Evolutionary conservation across 1,140 invertebrate genomes (phyloP).

Genomic region (Drosophila cardini): DNA sequence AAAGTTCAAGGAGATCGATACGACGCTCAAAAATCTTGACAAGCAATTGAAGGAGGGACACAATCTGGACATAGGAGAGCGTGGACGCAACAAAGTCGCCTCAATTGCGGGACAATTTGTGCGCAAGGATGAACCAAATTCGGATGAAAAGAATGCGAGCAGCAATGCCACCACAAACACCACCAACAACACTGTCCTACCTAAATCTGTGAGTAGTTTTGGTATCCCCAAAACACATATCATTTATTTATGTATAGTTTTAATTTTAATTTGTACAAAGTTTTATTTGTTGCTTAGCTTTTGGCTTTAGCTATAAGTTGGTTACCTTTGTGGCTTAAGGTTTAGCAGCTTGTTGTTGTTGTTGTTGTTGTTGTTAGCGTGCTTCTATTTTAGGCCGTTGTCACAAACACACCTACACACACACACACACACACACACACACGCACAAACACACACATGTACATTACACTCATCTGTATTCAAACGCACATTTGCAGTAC

Average conservation of each 20-base stretch:
- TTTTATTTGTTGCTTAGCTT: conserved; percentile 33
- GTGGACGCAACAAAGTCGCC: conserved; percentile 94
- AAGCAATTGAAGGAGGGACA: conserved; percentile 92
- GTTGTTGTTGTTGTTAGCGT: conserved; percentile 37
- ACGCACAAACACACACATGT: conserved; percentile 24
- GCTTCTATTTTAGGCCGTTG: conserved; percentile 46
- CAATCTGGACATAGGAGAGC: conserved; percentile 87
- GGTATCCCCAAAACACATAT: conserved; percentile 41
- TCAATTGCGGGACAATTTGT: conserved; percentile 92
- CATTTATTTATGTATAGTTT: conserved; percentile 11
- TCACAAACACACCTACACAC: conserved; percentile 29
- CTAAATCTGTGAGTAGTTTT: conserved; percentile 88
- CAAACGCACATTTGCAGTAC: conserved; percentile 30
- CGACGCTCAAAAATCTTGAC: conserved; percentile 91
- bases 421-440: conserved; percentile 21
- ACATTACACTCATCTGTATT: conserved; percentile 43
- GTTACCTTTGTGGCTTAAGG: conserved; percentile 15
- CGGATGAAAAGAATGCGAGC: conserved; percentile 85
- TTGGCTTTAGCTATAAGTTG: conserved; percentile 25
- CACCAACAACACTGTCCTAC: conserved; percentile 80
- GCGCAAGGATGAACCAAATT: conserved; percentile 87
- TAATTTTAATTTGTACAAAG: conserved; percentile 25
- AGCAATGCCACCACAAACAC: conserved; percentile 65
- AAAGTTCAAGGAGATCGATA: conserved; percentile 90
- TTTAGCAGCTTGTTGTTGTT: conserved; percentile 24